A percentile compares a stretch with the other conserved stretches of the same genome.
Evolutionary conservation across 1,140 invertebrate species (phyloP).

Genomic region (Dendrolimus kikuchii): DNA sequence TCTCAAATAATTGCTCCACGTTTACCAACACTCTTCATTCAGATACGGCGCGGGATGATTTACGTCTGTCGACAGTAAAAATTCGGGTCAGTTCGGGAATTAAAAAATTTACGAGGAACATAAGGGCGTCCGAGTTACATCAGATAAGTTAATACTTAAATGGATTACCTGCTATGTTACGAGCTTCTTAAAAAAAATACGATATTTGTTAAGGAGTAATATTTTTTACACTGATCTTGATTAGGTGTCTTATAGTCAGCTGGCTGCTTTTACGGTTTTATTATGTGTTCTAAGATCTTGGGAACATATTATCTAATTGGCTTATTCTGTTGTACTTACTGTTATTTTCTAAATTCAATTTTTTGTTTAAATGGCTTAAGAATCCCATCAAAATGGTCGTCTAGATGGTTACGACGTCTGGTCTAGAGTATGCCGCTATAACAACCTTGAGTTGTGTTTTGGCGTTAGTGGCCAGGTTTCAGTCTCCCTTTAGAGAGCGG

Average conservation of each 20-base stretch:
- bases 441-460: no score
- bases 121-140: slow-evolving; percentile 16
- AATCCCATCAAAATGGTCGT: no score
- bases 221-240: slow-evolving; percentile 10
- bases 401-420: no score
- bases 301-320: no score
- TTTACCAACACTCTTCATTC: no score
- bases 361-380: no score
- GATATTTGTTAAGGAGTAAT: slow-evolving; percentile 13
- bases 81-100: slow-evolving; percentile 37
- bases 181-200: slow-evolving; percentile 13
- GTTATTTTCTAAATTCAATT: not conserved
- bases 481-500: no score
- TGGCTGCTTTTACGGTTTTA: not conserved
- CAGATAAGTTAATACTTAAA: slow-evolving; percentile 12
- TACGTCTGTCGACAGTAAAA: slow-evolving; percentile 44
- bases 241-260: slow-evolving; percentile 6
- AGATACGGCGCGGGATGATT: slow-evolving; percentile 26
- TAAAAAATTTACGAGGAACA: slow-evolving; percentile 39
- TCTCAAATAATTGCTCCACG: no score
- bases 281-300: not conserved
- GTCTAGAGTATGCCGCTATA: no score
- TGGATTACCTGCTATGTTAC: slow-evolving; percentile 19
- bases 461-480: no score
- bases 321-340: not conserved